Evolutionary conservation across 2,888 invertebrate species (phyloP).

Genomic region (Rotaria sp.): DNA sequence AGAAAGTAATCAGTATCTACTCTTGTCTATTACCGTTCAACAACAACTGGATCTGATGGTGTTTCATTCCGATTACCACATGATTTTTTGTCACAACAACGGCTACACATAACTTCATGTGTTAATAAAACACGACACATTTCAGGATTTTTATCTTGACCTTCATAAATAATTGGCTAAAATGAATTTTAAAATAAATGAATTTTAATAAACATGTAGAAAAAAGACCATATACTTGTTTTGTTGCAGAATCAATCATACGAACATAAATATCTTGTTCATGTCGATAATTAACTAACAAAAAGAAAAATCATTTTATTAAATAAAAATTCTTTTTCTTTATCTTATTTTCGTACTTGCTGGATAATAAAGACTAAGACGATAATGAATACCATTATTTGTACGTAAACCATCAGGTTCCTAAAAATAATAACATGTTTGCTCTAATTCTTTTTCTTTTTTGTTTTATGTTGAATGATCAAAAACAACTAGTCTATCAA

Average conservation of each 20-base stretch:
- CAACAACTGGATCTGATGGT: slow-evolving; percentile 98
- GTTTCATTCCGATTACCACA: slow-evolving; percentile 99
- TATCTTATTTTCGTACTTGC: slow-evolving; percentile 69
- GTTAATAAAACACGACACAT: slow-evolving; percentile 99
- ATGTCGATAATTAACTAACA: slow-evolving; percentile 66
- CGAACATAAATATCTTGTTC: slow-evolving; percentile 96
- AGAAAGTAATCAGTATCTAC: not conserved
- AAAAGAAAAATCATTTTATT: not conserved
- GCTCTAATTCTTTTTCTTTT: no score
- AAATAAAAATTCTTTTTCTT: no score
- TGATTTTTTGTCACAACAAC: slow-evolving; percentile 99
- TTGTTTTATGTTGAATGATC: not conserved
- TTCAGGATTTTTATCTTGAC: slow-evolving; percentile 99
- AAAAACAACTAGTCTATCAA: not conserved
- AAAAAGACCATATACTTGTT: slow-evolving; percentile 67
- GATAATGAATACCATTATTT: slow-evolving; percentile 97
- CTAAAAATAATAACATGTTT: slow-evolving; percentile 49
- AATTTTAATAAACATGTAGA: not conserved
- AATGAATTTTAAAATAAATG: slow-evolving; percentile 52
- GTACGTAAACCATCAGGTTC: slow-evolving; percentile 93
- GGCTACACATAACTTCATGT: slow-evolving; percentile 99
- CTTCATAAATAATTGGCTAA: slow-evolving; percentile 97
- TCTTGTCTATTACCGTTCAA: slow-evolving; percentile 62
- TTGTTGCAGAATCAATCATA: slow-evolving; percentile 93
- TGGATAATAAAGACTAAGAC: slow-evolving; percentile 85